Base-by-base conservation (phyloP, 30 jellyfish, hydroid and myxozoan species). In the Rhopilema esculentum region DNA sequence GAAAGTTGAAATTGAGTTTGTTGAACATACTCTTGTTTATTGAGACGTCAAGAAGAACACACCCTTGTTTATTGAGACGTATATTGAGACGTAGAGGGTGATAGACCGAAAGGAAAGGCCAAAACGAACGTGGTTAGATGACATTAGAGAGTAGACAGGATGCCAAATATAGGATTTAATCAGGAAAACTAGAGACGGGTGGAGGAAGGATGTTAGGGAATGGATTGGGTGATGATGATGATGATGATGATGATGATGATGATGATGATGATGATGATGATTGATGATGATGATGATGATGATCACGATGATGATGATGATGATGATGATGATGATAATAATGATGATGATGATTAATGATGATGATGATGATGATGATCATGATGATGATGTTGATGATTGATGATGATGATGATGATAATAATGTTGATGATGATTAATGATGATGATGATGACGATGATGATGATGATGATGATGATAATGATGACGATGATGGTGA, bases 201-300 rank as follows among this genome's bases (percentile, higher is more conserved):
- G n/a, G n/a, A n/a, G n/a, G n/a, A n/a, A n/a, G n/a, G n/a, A n/a
- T n/a, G n/a, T n/a, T n/a, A n/a, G n/a, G n/a, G n/a, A n/a, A n/a
- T n/a, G n/a, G n/a, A n/a, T n/a, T n/a, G n/a, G 66, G 19, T 51
- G 66, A 51, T 51, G 66, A 51, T 51, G 66, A 51, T 51, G 66
- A 51, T 51, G 66, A 51, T 51, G 66, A 51, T 51, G 66, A 51
- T 51, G 66, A 51, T 51, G 66, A 51, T 51, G 66, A 51, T 51
- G 66, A 51, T 51, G 66, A 51, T 51, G 66, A 51, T 51, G 66
- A 51, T 51, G 66, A 9, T 15, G 15, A 19, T 9, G 15, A 51
- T 9, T 51, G 66, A 51, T 51, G 66, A 51, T 51, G 66, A 51
- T 51, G 66, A 51, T 51, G 66, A 51, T 51, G 66, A 51, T 51